A percentile compares a stretch with the other conserved stretches of the same genome.
Conservation (phyloP, 1,140 invertebrate genomes). For the Papilio glaucus region DNA sequence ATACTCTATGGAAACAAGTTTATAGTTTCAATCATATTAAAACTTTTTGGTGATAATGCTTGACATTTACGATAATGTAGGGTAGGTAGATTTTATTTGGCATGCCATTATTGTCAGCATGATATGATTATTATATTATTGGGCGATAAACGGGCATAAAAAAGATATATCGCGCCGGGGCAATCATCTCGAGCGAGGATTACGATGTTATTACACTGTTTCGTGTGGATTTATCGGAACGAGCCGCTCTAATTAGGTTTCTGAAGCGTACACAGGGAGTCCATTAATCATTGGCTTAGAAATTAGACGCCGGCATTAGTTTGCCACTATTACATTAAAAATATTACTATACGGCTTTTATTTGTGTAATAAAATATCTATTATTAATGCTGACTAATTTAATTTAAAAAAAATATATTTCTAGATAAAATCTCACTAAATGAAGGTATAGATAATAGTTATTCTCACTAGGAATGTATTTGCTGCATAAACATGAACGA, state of each 20-base stretch:
- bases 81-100: constrained; percentile 81
- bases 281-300: constrained; percentile 57
- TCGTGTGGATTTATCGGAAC: constrained; percentile 74
- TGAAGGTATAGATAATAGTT: too few relatives aligned
- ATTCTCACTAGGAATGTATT: too few relatives aligned
- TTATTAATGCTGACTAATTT: neutral
- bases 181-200: constrained; percentile 73
- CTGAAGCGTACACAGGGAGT: constrained; percentile 52
- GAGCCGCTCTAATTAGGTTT: constrained; percentile 70
- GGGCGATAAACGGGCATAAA: constrained; percentile 80
- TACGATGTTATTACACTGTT: constrained; percentile 73
- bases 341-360: constrained; percentile 27
- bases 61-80: constrained; percentile 53
- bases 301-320: constrained; percentile 41
- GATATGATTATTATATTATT: constrained; percentile 83
- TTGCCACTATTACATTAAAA: constrained; percentile 33
- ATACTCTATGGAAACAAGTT: constrained; percentile 39
- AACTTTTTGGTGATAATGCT: constrained; percentile 5
- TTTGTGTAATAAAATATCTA: neutral
- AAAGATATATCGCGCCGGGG: constrained; percentile 75
- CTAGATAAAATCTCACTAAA: neutral
- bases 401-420: neutral
- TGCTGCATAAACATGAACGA: too few relatives aligned
- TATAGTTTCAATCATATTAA: constrained; percentile 46
- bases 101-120: constrained; percentile 80